Percentiles rank a stretch among this genome's conserved stretches.
Evolutionary conservation across 2,888 invertebrate genomes (phyloP).

Genomic region (Melanargia galathea): DNA sequence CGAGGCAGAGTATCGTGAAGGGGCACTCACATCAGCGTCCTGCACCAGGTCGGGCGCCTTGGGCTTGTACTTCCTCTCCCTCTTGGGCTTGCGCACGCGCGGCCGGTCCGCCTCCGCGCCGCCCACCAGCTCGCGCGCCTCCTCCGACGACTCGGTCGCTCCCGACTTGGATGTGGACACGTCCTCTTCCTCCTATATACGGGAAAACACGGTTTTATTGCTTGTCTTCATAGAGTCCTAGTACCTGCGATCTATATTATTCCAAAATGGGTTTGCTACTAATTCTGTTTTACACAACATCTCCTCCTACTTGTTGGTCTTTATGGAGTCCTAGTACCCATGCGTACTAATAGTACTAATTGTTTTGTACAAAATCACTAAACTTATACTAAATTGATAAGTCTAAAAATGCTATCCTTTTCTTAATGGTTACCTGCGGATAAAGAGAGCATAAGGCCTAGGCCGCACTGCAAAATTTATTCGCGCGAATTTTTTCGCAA

Average conservation of each 20-base stretch:
- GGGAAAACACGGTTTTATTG: background rate
- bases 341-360: background rate
- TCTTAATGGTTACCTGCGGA: no score
- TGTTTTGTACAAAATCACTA: no score
- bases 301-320: background rate
- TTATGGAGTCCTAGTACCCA: background rate
- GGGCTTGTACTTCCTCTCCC: constrained; percentile 69
- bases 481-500: no score
- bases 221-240: background rate
- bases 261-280: no score
- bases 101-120: constrained; percentile 46
- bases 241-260: background rate
- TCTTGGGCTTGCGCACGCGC: constrained; percentile 56
- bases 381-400: no score
- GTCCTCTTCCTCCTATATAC: constrained; percentile 66
- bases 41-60: constrained; percentile 68
- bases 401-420: no score
- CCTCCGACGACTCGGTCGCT: constrained; percentile 55
- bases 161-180: constrained; percentile 66
- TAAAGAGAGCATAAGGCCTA: no score
- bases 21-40: constrained; percentile 71
- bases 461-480: no score
- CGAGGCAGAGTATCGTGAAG: background rate
- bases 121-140: constrained; percentile 47
- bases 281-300: no score